phyloP scores from a whole-genome alignment of 2,797 vertebrate species.

The Silurus lanzhouensis region DNA sequence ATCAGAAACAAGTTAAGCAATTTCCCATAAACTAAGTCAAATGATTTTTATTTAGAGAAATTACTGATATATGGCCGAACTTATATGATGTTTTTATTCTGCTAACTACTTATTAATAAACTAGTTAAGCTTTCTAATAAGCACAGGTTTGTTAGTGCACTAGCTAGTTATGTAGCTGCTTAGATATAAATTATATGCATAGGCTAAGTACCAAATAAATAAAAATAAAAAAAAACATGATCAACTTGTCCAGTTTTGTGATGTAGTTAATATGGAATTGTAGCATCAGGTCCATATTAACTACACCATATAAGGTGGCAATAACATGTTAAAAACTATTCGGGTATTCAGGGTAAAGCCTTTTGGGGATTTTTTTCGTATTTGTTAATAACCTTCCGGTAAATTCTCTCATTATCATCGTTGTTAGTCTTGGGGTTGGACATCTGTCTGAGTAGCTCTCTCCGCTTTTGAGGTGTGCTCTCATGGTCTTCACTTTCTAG shows the following conservation, averaged over 20 bases:
- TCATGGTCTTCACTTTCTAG: constrained; percentile 89
- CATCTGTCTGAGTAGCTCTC: constrained; percentile 92
- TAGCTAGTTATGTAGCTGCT: background rate
- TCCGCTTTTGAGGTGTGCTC: constrained; percentile 80
- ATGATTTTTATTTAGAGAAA: background rate
- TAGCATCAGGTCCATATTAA: background rate
- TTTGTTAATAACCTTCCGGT: constrained; percentile 83
- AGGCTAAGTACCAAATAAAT: no score
- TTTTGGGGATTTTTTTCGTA: background rate
- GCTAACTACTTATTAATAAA: background rate
- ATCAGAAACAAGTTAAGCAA: background rate
- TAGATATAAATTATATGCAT: background rate
- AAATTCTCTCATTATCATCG: constrained; percentile 78
- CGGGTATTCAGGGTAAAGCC: background rate
- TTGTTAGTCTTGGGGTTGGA: constrained; percentile 76
- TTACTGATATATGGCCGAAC: no score
- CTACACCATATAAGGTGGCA: background rate
- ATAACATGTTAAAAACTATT: background rate
- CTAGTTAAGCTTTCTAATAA: background rate
- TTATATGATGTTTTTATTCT: background rate
- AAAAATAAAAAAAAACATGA: no score
- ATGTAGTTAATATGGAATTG: background rate
- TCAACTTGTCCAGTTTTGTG: background rate
- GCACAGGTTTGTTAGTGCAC: background rate
- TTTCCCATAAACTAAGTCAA: background rate